Conservation (phyloP, 2,888 invertebrate genomes). For the Drosophila prostipennis region DNA sequence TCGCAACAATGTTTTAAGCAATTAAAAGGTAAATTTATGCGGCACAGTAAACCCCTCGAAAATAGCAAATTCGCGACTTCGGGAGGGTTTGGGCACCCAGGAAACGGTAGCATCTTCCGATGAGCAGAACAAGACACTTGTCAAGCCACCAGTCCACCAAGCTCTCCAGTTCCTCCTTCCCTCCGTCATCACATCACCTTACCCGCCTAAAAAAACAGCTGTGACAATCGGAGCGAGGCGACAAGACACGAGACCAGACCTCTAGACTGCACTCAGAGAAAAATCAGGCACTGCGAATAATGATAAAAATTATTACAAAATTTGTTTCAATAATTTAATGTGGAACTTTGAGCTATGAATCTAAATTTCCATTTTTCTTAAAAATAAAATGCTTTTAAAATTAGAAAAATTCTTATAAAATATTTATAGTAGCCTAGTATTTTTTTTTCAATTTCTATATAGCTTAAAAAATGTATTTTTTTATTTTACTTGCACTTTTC, state of each 20-base stretch:
- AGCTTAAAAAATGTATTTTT: too few relatives aligned
- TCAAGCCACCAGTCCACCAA: conserved; percentile 16
- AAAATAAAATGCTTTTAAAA: too few relatives aligned
- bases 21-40: conserved; percentile 37
- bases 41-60: conserved; percentile 11
- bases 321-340: too few relatives aligned
- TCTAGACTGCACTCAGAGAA: conserved; percentile 1
- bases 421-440: too few relatives aligned
- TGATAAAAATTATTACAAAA: background rate
- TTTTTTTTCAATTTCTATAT: too few relatives aligned
- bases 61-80: conserved; percentile 1
- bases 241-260: conserved; percentile 22
- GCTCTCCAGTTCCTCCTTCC: background rate
- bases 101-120: conserved; percentile 44
- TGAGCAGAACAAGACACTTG: conserved; percentile 34
- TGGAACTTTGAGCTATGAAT: too few relatives aligned
- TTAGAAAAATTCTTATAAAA: too few relatives aligned
- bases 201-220: conserved; percentile 44
- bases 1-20: conserved; percentile 6
- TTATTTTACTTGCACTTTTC: too few relatives aligned
- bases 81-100: conserved; percentile 26
- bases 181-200: background rate
- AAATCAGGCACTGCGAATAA: too few relatives aligned
- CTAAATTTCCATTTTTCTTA: too few relatives aligned
- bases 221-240: conserved; percentile 54